Conservation (phyloP, 2,113 vertebrate genomes). For the Scalopus aquaticus region DNA sequence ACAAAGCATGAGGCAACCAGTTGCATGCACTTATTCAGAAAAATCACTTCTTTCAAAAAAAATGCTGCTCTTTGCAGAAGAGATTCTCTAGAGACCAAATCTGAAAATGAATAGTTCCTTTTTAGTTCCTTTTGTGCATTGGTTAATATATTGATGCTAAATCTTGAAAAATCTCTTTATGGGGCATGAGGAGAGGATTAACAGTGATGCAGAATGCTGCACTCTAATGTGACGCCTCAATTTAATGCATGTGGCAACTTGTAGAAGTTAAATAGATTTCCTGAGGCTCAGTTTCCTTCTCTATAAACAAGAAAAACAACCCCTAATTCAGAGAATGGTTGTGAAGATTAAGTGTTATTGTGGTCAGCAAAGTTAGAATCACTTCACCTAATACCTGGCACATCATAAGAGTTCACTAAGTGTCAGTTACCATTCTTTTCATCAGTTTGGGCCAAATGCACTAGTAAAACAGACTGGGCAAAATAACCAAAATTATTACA, state of each 20-base stretch:
- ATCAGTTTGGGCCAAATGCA: not conserved
- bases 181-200: not conserved
- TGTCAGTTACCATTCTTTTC: not conserved
- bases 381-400: not conserved
- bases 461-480: not conserved
- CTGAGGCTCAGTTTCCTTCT: not conserved
- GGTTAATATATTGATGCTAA: not conserved
- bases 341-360: not conserved
- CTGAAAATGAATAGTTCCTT: slow-evolving; percentile 19
- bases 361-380: not conserved
- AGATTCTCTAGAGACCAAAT: not conserved
- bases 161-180: slow-evolving; percentile 3
- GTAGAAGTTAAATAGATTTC: not conserved
- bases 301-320: slow-evolving; percentile 9
- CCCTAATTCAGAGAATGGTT: not conserved
- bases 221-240: not conserved
- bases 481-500: not conserved
- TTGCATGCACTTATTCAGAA: not conserved
- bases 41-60: not conserved
- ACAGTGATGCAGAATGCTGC: not conserved
- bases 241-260: not conserved
- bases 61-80: not conserved
- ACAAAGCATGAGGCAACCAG: not conserved
- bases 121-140: not conserved
- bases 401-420: not conserved